Percentiles rank a stretch among this genome's conserved stretches.
phyloP scores from a whole-genome alignment of 2,888 invertebrate genomes.

The Platypus cylindrus region DNA sequence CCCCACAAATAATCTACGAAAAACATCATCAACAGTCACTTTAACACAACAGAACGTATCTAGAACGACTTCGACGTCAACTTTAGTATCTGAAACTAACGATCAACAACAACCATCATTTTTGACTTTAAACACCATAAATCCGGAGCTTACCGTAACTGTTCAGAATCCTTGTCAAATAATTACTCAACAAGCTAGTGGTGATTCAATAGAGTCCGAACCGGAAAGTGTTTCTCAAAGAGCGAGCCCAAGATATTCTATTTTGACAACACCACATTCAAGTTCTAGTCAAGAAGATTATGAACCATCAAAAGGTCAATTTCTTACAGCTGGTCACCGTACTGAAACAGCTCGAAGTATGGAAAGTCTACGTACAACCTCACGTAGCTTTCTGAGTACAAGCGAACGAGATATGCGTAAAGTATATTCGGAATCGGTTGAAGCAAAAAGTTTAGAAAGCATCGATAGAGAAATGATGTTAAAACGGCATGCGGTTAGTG shows the following conservation, averaged over 20 bases:
- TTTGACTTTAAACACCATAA: constrained; percentile 13
- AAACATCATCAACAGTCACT: constrained; percentile 31
- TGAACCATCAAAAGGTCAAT: constrained; percentile 40
- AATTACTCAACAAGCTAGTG: constrained; percentile 40
- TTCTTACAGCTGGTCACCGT: constrained; percentile 37
- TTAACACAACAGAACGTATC: constrained; percentile 29
- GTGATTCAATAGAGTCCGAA: constrained; percentile 45
- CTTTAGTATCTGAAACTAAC: constrained; percentile 16
- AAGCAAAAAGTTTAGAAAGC: constrained; percentile 52
- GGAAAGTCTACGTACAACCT: constrained; percentile 54
- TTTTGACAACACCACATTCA: constrained; percentile 37
- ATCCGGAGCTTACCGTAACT: not conserved
- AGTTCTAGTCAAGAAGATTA: constrained; percentile 60
- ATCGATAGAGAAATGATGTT: constrained; percentile 41
- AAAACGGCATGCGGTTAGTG: constrained; percentile 47
- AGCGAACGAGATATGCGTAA: constrained; percentile 53
- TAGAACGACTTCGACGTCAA: constrained; percentile 12
- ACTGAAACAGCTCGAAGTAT: constrained; percentile 54
- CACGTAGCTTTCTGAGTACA: constrained; percentile 45
- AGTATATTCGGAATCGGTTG: constrained; percentile 35
- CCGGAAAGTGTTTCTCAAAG: constrained; percentile 29
- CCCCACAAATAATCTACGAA: constrained; percentile 19
- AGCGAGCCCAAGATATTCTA: constrained; percentile 29
- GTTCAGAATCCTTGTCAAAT: constrained; percentile 34
- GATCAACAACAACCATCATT: constrained; percentile 20